phyloP scores from a whole-genome alignment of 2,113 vertebrate species.

The Zapornia atra region DNA sequence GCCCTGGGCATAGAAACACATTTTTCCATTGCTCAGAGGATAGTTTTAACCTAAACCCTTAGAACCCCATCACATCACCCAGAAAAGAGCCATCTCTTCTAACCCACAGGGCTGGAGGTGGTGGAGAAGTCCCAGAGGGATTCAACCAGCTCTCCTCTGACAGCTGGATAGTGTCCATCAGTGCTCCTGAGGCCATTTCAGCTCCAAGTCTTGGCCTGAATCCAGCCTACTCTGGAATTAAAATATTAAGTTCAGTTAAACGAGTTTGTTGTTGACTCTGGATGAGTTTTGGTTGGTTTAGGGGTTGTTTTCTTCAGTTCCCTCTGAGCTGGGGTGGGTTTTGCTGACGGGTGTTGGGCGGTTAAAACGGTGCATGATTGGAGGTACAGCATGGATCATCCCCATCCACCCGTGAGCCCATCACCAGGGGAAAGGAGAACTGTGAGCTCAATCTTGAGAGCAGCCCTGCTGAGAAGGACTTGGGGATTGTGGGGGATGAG shows the following conservation, averaged over 20 bases:
- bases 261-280: background rate
- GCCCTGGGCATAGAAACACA: background rate
- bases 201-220: background rate
- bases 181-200: background rate
- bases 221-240: background rate
- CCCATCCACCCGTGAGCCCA: background rate
- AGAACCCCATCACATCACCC: background rate
- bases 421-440: background rate
- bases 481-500: no score
- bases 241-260: background rate
- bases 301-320: background rate
- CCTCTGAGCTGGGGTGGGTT: background rate
- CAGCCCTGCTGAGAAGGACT: no score
- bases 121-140: accelerated
- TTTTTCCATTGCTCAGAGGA: background rate
- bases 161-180: background rate
- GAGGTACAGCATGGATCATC: background rate
- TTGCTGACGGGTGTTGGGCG: background rate
- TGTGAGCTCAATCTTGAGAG: background rate
- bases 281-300: background rate
- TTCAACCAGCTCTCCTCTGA: background rate
- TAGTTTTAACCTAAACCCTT: background rate
- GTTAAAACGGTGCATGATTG: background rate
- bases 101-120: background rate
- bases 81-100: background rate